These are phyloP conservation scores for Drosophila tristis DNA, from an alignment of 1,140 invertebrate genomes.

Conservation along the genomic window DNA sequence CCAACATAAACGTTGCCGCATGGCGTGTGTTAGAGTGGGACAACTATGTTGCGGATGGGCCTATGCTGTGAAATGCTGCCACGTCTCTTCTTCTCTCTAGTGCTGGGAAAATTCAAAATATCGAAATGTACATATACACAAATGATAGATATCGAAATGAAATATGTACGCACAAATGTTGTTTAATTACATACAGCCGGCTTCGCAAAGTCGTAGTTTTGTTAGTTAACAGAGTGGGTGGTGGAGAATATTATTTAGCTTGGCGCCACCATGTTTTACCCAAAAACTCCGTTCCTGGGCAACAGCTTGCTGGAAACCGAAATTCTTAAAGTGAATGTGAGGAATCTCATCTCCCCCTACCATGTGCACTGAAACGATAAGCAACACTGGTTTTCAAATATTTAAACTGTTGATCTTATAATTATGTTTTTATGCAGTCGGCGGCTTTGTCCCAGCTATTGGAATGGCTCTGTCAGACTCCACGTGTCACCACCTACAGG, in stretches of 20 bases:
- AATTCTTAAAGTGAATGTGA: constrained; percentile 76
- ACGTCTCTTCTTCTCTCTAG: constrained; percentile 54
- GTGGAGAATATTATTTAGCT: no score
- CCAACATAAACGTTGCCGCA: constrained; percentile 47
- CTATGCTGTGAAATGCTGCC: constrained; percentile 58
- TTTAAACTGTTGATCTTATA: constrained; percentile 6
- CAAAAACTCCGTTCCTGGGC: constrained; percentile 74
- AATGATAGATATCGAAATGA: no score
- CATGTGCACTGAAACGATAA: not conserved
- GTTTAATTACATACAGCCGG: not conserved
- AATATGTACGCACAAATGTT: no score
- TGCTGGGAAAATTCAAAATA: not conserved
- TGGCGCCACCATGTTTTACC: constrained; percentile 68
- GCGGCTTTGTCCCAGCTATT: constrained; percentile 74
- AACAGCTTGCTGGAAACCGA: constrained; percentile 67
- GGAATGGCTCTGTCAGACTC: constrained; percentile 87
- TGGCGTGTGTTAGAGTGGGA: constrained; percentile 34
- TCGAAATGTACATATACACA: not conserved
- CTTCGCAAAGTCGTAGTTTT: no score
- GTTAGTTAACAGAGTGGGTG: no score
- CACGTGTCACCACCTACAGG: constrained; percentile 87
- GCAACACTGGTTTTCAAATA: constrained; percentile 19
- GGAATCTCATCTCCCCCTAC: not conserved
- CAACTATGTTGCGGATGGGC: constrained; percentile 1
- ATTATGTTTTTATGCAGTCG: constrained; percentile 35